Evolutionary conservation across 2,797 vertebrate genomes (phyloP), one percentile per base, ranked within the genome.

Genomic region (Sylvilagus floridanus): DNA sequence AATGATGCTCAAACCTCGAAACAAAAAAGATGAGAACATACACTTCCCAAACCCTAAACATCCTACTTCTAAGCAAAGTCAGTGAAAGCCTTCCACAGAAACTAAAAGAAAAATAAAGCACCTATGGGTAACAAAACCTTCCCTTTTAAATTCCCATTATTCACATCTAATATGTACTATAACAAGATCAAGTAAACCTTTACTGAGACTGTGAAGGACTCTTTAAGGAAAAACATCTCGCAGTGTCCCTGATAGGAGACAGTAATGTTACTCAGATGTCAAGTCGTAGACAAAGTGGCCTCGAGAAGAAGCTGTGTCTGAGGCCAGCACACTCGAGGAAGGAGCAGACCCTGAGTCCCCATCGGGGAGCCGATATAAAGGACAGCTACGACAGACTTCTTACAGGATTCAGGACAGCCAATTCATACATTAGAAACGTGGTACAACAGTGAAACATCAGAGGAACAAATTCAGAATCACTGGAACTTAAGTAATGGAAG

Each of bases 71-170:
- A 91, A 71, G 35, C 24, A 92, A 87, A 92, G n/a, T 89, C 66
- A 88, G 9, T 76, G 50, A 87, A 93, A 72, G 57, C 22, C 30
- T 90, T 93, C 71, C 37, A 79, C 22, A 93, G 62, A 89, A 91
- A 91, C 42, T 7, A 82, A 54, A 88, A 93, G 24, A 87, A 82
- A 94, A 26, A 89, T 57, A 90, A 72, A 78, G 47, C 14, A 93
- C 30, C 28, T 71, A 50, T 13, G 30, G 37, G 42, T 95, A 95
- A 87, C 16, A 81, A 11, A 88, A 73, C 16, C 19, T 35, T 94
- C 32, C 78, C 32, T 88, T 79, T 85, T 89, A 86, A 88, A 9
- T 95, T 78, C 76, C 54, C 28, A 71, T 95, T 69, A 93, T 30
- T 86, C 19, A 60, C 35, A 92, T 89, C 26, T 81, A 76, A 68